Conservation (phyloP, 2,113 vertebrate species). For the Toxotes chatareus region DNA sequence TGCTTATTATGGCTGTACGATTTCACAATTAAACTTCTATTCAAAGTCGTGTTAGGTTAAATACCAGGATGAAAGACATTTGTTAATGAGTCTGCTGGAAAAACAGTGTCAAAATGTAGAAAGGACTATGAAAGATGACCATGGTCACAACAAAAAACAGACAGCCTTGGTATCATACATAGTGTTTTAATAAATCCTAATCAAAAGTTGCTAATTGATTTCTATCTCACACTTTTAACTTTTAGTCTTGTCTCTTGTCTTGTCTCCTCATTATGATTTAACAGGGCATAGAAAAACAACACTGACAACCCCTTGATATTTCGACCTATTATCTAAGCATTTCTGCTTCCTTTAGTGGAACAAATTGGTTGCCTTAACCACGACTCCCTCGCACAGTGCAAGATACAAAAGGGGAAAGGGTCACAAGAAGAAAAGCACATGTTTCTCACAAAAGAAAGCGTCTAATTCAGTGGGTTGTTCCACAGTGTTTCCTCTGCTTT, state of each 20-base stretch:
- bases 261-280: conserved; percentile 72
- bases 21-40: conserved; percentile 11
- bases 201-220: conserved; percentile 54
- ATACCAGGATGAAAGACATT: neutral
- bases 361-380: conserved; percentile 72
- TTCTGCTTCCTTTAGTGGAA: conserved; percentile 65
- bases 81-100: neutral
- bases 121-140: neutral
- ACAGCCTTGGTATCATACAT: neutral
- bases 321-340: conserved; percentile 72
- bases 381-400: conserved; percentile 34
- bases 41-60: neutral
- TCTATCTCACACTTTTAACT: conserved; percentile 35
- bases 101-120: neutral
- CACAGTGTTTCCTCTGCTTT: neutral
- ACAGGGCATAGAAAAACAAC: conserved; percentile 69
- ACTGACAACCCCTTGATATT: conserved; percentile 67
- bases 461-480: conserved; percentile 19
- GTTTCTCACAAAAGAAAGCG: conserved; percentile 14
- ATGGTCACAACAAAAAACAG: neutral
- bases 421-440: neutral
- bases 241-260: conserved; percentile 37
- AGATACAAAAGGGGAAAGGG: conserved; percentile 38
- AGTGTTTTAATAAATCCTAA: conserved; percentile 23
- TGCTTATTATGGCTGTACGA: conserved; percentile 20